Evolutionary conservation across 2,113 vertebrate genomes (phyloP).

Genomic region (Ctenomys sociabilis): DNA sequence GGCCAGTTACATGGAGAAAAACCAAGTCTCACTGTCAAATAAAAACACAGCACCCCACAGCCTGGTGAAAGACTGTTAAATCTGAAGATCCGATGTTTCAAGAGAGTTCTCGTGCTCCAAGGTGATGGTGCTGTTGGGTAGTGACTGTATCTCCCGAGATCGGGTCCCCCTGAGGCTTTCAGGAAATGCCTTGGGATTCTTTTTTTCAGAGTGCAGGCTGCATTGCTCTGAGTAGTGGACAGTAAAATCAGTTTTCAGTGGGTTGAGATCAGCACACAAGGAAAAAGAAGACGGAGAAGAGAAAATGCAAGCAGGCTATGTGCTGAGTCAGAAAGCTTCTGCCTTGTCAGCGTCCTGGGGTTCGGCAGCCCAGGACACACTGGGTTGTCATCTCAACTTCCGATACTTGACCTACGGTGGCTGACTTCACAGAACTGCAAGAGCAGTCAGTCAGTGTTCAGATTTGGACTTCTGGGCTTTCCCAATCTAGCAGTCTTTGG

Average conservation of each 20-base stretch:
- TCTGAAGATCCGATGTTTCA: background rate
- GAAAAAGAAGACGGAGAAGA: background rate
- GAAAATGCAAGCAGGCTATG: background rate
- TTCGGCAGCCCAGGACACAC: background rate
- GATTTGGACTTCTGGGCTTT: background rate
- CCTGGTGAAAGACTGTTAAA: background rate
- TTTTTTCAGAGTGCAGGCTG: background rate
- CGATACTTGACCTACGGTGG: background rate
- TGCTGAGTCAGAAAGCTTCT: too few relatives aligned
- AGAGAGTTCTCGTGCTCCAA: background rate
- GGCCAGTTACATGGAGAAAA: accelerated
- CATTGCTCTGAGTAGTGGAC: too few relatives aligned
- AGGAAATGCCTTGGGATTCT: background rate
- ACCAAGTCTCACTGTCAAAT: background rate
- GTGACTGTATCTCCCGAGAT: accelerated
- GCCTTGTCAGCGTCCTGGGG: background rate
- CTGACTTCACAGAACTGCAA: background rate
- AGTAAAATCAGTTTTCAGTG: background rate
- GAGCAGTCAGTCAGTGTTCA: background rate
- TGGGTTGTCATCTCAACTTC: background rate
- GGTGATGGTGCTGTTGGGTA: background rate
- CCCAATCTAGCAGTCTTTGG: background rate
- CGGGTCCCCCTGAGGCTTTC: too few relatives aligned
- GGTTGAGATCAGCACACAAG: background rate
- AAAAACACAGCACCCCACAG: background rate